Conservation (phyloP, 2,888 invertebrate genomes). For the Erpobdella octoculata region DNA sequence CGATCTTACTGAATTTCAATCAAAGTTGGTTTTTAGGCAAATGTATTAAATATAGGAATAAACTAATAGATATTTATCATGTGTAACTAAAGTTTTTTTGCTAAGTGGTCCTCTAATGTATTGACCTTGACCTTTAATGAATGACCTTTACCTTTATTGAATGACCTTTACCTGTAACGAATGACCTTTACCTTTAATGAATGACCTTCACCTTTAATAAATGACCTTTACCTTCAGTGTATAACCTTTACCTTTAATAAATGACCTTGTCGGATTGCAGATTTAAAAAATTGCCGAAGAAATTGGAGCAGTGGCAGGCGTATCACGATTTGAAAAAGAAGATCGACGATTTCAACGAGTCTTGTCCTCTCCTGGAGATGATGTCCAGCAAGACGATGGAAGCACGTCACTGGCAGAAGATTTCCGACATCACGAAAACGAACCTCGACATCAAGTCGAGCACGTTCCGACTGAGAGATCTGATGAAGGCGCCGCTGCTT, state of each 20-base stretch:
- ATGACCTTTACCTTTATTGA: too few species aligned
- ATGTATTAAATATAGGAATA: too few species aligned
- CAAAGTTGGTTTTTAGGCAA: conserved; percentile 44
- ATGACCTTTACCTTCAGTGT: too few species aligned
- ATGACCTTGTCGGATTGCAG: too few species aligned
- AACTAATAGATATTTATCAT: too few species aligned
- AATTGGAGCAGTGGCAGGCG: conserved; percentile 79
- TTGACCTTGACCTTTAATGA: too few species aligned
- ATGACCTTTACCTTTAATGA: too few species aligned
- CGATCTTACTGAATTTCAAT: conserved; percentile 48
- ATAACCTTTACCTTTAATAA: too few species aligned
- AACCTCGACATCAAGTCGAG: conserved; percentile 71
- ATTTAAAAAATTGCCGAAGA: conserved; percentile 68
- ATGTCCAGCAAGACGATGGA: conserved; percentile 83
- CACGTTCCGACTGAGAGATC: conserved; percentile 68
- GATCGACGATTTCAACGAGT: conserved; percentile 82
- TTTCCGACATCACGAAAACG: conserved; percentile 59
- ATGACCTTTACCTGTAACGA: too few species aligned
- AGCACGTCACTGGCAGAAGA: conserved; percentile 68
- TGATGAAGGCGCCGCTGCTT: conserved; percentile 76
- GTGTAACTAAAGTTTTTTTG: too few species aligned
- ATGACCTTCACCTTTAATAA: too few species aligned
- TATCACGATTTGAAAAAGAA: conserved; percentile 75
- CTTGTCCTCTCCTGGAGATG: conserved; percentile 73
- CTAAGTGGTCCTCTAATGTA: too few species aligned